Evolutionary conservation across 2,888 invertebrate genomes (phyloP), one percentile per base, ranked within the genome.

Genomic region (Andrena camellia): DNA sequence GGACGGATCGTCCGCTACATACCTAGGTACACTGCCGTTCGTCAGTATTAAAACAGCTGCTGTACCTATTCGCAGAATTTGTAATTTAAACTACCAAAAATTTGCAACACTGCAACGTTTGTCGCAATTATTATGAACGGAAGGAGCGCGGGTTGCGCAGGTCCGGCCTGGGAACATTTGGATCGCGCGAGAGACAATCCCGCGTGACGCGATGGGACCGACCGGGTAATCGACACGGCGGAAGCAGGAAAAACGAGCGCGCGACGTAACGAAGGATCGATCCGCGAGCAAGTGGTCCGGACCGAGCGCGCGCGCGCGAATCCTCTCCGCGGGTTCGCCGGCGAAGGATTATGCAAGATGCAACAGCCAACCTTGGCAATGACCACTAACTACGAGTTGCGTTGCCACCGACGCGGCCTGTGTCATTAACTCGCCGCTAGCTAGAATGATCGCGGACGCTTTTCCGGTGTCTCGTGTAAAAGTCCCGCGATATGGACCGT

Each of bases 301-400:
- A 23, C 62, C 13, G 70, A 76, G 8, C 7, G 50, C 68, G 8
- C 7, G 50, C 68, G 42, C 48, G 63, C 23, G 59, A 75, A 54
- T 54, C 35, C 60, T 48, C 23, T 48, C n/a, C 31, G 8, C 17
- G 13, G 13, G n/a, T 26, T 23, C 20, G 42, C 52, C 63, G 60
- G 35, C 26, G 8, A 42, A 42, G 26, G 13, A 86, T 87, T 87
- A 87, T 86, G 88, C 83, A 87, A 87, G 88, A 79, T 71, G 42
- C 63, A 4, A 31, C 63, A 78, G 64, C 20, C 75, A 78, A 52
- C 86, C 87, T 87, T 88, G 87, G 70, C 88, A 88, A 88, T 87
- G 87, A 87, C 84, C 87, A 86, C 74, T 69, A 78, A 59, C 77
- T 71, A 78, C 26, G 48, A 31, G 73, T 77, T 69, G 76, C 76